phyloP scores from a whole-genome alignment of 2,797 vertebrate species.

The Tangara arthus region DNA sequence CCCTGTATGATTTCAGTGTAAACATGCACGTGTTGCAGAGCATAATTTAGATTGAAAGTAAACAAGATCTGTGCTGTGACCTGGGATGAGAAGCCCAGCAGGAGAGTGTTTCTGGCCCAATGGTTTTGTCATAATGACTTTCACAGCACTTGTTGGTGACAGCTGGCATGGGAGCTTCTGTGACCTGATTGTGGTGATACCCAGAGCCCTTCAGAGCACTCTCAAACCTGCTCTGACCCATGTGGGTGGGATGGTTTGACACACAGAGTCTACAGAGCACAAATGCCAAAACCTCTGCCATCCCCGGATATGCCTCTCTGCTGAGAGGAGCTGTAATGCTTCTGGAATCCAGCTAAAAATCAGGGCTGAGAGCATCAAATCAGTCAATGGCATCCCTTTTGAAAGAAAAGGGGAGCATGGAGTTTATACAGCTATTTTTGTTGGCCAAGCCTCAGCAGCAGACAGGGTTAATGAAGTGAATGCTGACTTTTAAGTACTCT shows the following conservation, averaged over 20 bases:
- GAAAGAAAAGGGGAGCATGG: neutral
- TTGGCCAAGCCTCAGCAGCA: neutral
- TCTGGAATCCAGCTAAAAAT: neutral
- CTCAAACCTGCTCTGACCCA: neutral
- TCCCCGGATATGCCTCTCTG: neutral
- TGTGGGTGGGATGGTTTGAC: neutral
- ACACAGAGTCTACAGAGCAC: neutral
- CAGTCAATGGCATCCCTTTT: neutral
- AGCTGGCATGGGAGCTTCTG: neutral
- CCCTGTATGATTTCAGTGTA: neutral
- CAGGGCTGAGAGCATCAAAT: neutral
- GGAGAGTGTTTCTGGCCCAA: neutral
- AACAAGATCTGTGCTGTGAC: neutral
- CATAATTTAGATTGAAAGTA: neutral
- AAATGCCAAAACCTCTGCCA: neutral
- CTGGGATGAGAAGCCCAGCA: neutral
- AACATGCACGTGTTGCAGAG: neutral
- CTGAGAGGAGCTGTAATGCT: neutral
- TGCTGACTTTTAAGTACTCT: neutral
- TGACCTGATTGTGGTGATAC: neutral
- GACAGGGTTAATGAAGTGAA: neutral
- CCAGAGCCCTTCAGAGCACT: neutral
- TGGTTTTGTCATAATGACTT: neutral
- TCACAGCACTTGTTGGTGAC: neutral
- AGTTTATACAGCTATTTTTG: neutral